Conservation (phyloP, 1,140 invertebrate species). For the Centruroides sculpturatus region DNA sequence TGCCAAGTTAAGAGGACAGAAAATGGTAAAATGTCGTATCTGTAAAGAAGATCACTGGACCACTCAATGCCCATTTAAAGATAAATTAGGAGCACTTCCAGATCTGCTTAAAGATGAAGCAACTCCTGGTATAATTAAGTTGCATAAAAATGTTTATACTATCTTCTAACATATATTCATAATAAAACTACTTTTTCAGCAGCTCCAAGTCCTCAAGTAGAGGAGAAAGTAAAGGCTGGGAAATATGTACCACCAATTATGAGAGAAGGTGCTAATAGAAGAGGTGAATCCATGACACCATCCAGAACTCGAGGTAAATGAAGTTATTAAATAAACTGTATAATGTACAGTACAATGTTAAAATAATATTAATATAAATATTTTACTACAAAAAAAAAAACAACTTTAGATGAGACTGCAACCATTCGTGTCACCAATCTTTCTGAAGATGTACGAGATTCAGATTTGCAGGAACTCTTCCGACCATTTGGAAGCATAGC, state of each 20-base stretch:
- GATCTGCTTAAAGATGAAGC: conserved; percentile 37
- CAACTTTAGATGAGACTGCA: conserved; percentile 47
- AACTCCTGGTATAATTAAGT: not conserved
- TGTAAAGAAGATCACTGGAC: conserved; percentile 97
- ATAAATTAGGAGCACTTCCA: conserved; percentile 41
- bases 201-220: conserved; percentile 9
- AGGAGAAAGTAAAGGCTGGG: conserved; percentile 25
- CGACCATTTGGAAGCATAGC: conserved; percentile 74
- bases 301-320: conserved; percentile 7
- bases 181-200: not conserved
- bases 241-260: conserved; percentile 66
- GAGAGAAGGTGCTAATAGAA: conserved; percentile 56
- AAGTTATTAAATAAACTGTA: not conserved
- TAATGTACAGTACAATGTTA: not conserved
- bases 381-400: too few relatives aligned
- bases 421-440: conserved; percentile 95
- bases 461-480: conserved; percentile 90
- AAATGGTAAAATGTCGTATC: conserved; percentile 80
- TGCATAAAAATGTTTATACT: not conserved
- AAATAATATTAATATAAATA: not conserved
- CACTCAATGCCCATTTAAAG: conserved; percentile 90
- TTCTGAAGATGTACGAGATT: conserved; percentile 87
- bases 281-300: conserved; percentile 49
- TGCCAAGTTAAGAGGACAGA: conserved; percentile 56
- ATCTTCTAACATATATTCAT: not conserved